Base-by-base conservation (phyloP, 1,140 invertebrate species). In the Brachionus angularis region DNA sequence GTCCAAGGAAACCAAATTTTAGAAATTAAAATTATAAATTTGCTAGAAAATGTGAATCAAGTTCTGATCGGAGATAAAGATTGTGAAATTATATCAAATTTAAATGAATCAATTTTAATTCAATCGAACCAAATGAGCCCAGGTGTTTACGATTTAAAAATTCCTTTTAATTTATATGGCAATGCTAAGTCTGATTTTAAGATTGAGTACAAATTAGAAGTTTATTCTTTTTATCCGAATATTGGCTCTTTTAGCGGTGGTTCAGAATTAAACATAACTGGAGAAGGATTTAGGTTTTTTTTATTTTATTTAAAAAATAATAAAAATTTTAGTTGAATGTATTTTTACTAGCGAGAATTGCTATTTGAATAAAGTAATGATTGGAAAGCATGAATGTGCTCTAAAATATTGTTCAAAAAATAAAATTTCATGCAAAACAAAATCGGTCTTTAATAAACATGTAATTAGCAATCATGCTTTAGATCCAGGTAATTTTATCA, bases 221-320 rank as follows among this genome's bases (percentile, higher is more conserved):
- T 70, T 53, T 50, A 27, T 8, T 50, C 46, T 29, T 16, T 71
- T 44, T 34, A 18, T 8, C 70, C 70, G 14, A 42, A 23, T 12
- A 12, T 53, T n/a, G 50, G 50, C 12, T 71, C 70, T 1, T 39
- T 42, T 23, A 42, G 73, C 31, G 79, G 79, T 16, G 79, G 78
- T 1, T 78, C 78, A 0, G n/a, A 50, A n/a, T 14, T 80, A 8
- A 77, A 74, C 4, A 55, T 79, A n/a, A 72, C 73, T n/a, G 79
- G 78, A 0, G 52, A 71, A 7, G 79, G 78, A 4, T 79, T 80
- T 49, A 58, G 39, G 39, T 42, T 14, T 7, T 3, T 3, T 42
- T 7, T 3, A 3, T 42, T 3, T 42, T 7, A 14, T 42, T 14
- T 42, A 5, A 42, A n/a, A 3, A 7, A 3, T 14, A 7, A 14